These are phyloP conservation scores for Epizoanthus scotinus DNA, from an alignment of 92 coral and sea anemone genomes.

Conservation along the genomic window DNA sequence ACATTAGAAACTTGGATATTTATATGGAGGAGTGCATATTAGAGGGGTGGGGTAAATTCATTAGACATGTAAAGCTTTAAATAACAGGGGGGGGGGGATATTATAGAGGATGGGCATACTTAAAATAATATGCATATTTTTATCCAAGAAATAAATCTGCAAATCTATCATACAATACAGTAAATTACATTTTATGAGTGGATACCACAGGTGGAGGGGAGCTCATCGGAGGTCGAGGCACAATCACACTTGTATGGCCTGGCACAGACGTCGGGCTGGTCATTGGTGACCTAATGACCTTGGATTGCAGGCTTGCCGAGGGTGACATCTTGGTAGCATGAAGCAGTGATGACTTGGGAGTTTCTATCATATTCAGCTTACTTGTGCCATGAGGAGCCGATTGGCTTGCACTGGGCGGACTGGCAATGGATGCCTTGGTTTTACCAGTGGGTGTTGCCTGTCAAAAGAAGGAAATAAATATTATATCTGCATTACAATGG, in stretches of 20 bases:
- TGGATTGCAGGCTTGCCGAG: conserved; percentile 1
- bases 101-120: no score
- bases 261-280: conserved; percentile 24
- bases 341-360: background rate
- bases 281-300: conserved; percentile 3
- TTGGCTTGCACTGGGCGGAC: background rate
- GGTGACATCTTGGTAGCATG: conserved; percentile 6
- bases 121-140: no score
- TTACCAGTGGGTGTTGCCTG: background rate
- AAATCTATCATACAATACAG: background rate
- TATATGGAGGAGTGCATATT: no score
- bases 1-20: no score
- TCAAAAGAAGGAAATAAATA: background rate
- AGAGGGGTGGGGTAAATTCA: no score
- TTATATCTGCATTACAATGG: no score
- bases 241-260: conserved; percentile 35
- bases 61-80: no score
- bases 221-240: conserved; percentile 7
- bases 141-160: no score
- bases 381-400: conserved; percentile 20
- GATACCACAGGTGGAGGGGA: conserved; percentile 6
- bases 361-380: conserved; percentile 21
- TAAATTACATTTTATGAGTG: conserved; percentile 8
- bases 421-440: conserved; percentile 2
- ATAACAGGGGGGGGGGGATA: no score